Base-by-base conservation (phyloP, 2,797 vertebrate genomes). In the Notamacropus eugenii region DNA sequence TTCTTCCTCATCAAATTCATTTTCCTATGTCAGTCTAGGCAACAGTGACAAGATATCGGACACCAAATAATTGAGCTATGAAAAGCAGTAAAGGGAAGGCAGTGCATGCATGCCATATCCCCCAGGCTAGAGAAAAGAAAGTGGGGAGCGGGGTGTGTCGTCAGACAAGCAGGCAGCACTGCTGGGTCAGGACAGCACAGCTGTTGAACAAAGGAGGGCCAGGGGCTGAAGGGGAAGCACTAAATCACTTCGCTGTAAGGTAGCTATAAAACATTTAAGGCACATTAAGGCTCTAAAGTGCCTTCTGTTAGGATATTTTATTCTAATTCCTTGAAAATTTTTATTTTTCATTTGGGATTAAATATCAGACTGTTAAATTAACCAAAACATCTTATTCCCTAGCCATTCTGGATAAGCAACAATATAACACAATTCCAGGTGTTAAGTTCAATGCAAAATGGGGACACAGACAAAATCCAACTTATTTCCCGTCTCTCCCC, bases 311-410 rank as follows among this genome's bases (percentile, higher is more conserved):
- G 10, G 19, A 12, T 0, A 52, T 31, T 55, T 24, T 1, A 54
- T 1, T 22, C 28, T 11, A 16, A 3, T 3, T 52, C n/a, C 90
- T 10, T 58, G 67, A 12, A 56, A n/a, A 46, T 27, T 0, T 52
- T 29, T 55, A 4, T 16, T 34, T 5, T 3, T 2, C 0, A 1
- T 0, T 6, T 28, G 1, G 28, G 0, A 29, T 0, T 22, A 8
- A 82, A 29, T 0, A n/a, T 4, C 46, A 19, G 74, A 82, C 40
- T 82, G 27, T 82, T 82, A 82, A 82, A 87, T 46, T 87, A 46
- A 87, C 40, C 74, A 87, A 87, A 87, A 87, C 74, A 46, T 87
- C 74, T 50, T 46, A 19, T 3, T n/a, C n/a, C 4, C 2, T 0
- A 22, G 6, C 34, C 90, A 34, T 9, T 74, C 74, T 54, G 16